These are phyloP conservation scores for Solenopsis invicta DNA, from an alignment of 1,140 invertebrate species.

Conservation along the genomic window DNA sequence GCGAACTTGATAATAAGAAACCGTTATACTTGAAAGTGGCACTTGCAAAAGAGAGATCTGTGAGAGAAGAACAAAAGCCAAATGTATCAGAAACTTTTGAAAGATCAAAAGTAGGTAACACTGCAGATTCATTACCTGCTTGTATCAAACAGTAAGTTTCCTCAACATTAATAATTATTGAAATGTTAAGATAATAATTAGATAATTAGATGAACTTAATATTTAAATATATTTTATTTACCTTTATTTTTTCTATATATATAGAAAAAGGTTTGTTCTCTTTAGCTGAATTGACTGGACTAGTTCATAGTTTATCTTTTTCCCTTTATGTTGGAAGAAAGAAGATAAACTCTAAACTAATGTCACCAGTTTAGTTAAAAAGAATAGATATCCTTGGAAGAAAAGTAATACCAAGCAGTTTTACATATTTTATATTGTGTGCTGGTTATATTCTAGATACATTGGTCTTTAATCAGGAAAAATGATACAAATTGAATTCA, in stretches of 20 bases:
- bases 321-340: no score
- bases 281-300: no score
- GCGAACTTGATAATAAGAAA: slow-evolving; percentile 67
- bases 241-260: neutral
- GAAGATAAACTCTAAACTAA: no score
- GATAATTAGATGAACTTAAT: neutral
- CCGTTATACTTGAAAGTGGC: slow-evolving; percentile 77
- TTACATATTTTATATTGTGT: no score
- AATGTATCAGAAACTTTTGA: neutral
- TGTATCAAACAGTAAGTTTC: slow-evolving; percentile 16
- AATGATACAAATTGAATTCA: no score
- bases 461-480: no score
- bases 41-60: slow-evolving; percentile 67
- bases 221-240: neutral
- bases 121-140: neutral
- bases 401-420: no score
- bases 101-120: neutral
- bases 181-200: slow-evolving; percentile 9
- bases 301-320: no score
- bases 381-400: no score
- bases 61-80: neutral
- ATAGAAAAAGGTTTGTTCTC: no score
- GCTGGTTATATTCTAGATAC: neutral
- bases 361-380: no score
- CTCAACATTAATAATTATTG: slow-evolving; percentile 11